Evolutionary conservation across 1,140 invertebrate genomes (phyloP).

Genomic region (Hestina assimilis): DNA sequence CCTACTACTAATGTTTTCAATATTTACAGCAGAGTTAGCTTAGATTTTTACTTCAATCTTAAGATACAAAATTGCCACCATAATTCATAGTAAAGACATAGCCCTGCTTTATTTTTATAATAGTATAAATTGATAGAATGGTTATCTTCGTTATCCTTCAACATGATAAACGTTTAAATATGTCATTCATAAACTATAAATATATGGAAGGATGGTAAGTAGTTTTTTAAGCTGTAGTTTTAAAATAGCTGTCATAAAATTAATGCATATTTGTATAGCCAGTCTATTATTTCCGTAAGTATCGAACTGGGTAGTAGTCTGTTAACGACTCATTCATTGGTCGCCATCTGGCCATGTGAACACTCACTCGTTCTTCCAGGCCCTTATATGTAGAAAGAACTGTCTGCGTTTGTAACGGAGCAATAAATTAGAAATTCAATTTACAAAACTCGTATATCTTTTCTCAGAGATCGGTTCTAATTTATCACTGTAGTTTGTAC

Average conservation of each 20-base stretch:
- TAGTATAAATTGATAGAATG: too few relatives aligned
- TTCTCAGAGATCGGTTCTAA: constrained; percentile 11
- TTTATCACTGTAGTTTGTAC: constrained; percentile 18
- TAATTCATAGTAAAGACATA: too few relatives aligned
- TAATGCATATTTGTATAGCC: constrained; percentile 4
- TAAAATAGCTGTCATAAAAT: constrained; percentile 10
- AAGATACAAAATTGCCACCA: too few relatives aligned
- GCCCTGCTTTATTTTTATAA: too few relatives aligned
- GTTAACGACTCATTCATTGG: constrained; percentile 59
- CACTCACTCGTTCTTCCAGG: constrained; percentile 16
- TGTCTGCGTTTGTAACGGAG: constrained; percentile 11
- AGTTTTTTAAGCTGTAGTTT: not conserved
- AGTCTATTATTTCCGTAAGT: constrained; percentile 10
- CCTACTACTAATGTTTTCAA: too few relatives aligned
- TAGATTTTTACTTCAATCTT: too few relatives aligned
- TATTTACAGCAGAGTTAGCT: too few relatives aligned
- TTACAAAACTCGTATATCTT: constrained; percentile 18
- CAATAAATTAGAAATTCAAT: constrained; percentile 26
- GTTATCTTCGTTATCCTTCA: too few relatives aligned
- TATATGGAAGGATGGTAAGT: too few relatives aligned
- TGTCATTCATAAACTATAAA: too few relatives aligned
- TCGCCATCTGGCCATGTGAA: constrained; percentile 51
- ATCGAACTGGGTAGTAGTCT: constrained; percentile 20
- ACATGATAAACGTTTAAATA: too few relatives aligned
- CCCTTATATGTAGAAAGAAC: constrained; percentile 26